A percentile compares a stretch with the other conserved stretches of the same genome.
Evolutionary conservation across 1,140 invertebrate species (phyloP).

Genomic region (Pseudomyrmex sp.): DNA sequence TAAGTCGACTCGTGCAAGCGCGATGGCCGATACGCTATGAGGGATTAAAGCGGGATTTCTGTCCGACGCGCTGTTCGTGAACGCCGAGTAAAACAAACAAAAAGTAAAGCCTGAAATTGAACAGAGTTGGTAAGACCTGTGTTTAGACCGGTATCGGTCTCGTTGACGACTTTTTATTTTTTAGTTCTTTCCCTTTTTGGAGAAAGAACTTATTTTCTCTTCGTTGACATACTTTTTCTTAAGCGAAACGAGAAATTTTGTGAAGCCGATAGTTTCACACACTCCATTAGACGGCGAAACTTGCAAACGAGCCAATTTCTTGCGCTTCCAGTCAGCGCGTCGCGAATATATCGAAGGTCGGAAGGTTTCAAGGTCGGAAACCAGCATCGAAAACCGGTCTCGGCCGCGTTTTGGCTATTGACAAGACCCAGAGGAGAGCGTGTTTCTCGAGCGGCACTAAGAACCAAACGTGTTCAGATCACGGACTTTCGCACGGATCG

Average conservation of each 20-base stretch:
- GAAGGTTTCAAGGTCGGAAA: constrained; percentile 34
- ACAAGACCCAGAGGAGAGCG: constrained; percentile 58
- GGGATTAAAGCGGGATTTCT: constrained; percentile 33
- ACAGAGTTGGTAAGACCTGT: background rate
- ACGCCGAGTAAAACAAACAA: background rate
- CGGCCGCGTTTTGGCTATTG: constrained; percentile 66
- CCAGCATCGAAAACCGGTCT: constrained; percentile 23
- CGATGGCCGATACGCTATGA: constrained; percentile 63
- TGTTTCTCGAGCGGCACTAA: constrained; percentile 43
- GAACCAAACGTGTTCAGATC: constrained; percentile 64
- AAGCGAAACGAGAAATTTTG: background rate
- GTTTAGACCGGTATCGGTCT: background rate
- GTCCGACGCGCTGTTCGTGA: background rate
- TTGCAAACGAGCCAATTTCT: constrained; percentile 28
- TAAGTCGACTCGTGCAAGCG: constrained; percentile 46
- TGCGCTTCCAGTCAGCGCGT: constrained; percentile 6
- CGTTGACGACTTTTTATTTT: background rate
- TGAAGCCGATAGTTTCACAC: background rate
- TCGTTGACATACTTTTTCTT: constrained; percentile 1
- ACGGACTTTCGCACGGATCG: constrained; percentile 71
- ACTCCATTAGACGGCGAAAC: constrained; percentile 21
- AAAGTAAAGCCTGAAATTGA: constrained; percentile 7
- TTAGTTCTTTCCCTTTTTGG: background rate
- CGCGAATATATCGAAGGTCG: constrained; percentile 49
- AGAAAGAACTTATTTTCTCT: background rate